Evolutionary conservation across 2,888 invertebrate species (phyloP).

Genomic region (Microdon myrmicae): DNA sequence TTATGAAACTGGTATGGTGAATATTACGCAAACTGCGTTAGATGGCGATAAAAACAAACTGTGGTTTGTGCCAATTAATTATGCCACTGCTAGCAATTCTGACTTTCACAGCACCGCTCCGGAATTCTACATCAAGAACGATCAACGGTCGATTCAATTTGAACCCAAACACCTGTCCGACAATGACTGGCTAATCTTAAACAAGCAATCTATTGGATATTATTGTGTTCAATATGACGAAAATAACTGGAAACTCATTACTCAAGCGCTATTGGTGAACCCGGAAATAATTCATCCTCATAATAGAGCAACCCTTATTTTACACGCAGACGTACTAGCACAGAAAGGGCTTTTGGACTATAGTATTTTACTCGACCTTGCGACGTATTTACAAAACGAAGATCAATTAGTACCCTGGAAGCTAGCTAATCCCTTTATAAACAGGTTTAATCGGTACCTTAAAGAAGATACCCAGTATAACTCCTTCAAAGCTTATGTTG

Average conservation of each 20-base stretch:
- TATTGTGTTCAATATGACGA: conserved; percentile 79
- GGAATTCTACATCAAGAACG: conserved; percentile 57
- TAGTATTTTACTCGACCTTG: conserved; percentile 56
- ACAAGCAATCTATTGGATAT: conserved; percentile 64
- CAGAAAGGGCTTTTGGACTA: conserved; percentile 56
- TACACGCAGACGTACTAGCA: conserved; percentile 73
- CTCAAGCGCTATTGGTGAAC: conserved; percentile 71
- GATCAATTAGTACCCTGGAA: conserved; percentile 64
- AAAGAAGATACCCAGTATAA: conserved; percentile 57
- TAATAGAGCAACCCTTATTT: conserved; percentile 86
- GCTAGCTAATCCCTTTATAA: conserved; percentile 56
- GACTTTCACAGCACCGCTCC: conserved; percentile 61
- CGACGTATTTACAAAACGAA: conserved; percentile 60
- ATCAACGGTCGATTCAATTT: conserved; percentile 11
- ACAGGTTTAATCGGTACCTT: conserved; percentile 57
- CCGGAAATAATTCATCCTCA: conserved; percentile 77
- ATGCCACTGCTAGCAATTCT: conserved; percentile 55
- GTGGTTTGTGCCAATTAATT: conserved; percentile 64
- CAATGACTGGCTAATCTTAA: conserved; percentile 62
- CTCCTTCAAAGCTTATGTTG: conserved; percentile 56
- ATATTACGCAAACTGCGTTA: conserved; percentile 68
- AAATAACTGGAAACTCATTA: conserved; percentile 75
- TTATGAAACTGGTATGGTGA: conserved; percentile 67
- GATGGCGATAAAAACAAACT: conserved; percentile 54
- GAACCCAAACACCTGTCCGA: conserved; percentile 18